phyloP scores from a whole-genome alignment of 2,888 invertebrate genomes.

The Liodrosophila aerea region DNA sequence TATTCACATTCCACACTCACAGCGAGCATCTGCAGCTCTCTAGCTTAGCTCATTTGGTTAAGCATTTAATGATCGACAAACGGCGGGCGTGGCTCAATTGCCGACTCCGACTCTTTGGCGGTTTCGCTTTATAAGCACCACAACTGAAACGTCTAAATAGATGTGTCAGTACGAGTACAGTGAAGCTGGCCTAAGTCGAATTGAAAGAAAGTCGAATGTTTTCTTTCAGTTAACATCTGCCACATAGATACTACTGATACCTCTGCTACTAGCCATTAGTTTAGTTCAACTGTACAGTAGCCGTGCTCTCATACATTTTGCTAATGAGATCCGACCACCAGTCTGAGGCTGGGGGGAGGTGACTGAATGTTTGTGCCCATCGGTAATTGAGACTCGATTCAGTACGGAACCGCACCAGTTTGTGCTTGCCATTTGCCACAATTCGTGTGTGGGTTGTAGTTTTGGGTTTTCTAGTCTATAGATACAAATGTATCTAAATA shows the following conservation, averaged over 20 bases:
- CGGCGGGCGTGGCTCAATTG: conserved; percentile 52
- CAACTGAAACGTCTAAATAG: conserved; percentile 29
- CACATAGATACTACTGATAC: no score
- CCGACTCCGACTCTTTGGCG: conserved; percentile 25
- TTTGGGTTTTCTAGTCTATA: conserved; percentile 17
- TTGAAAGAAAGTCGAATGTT: not conserved
- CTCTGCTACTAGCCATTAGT: no score
- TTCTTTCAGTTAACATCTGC: no score
- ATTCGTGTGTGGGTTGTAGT: conserved; percentile 41
- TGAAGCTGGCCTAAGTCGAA: not conserved
- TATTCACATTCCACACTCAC: not conserved
- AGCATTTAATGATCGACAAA: conserved; percentile 70
- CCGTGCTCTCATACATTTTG: no score
- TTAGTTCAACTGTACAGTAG: no score
- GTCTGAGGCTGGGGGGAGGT: conserved; percentile 33
- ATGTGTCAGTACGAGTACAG: not conserved
- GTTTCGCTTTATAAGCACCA: conserved; percentile 48
- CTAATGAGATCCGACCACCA: conserved; percentile 64
- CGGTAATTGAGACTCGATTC: conserved; percentile 73
- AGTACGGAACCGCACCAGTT: conserved; percentile 67
- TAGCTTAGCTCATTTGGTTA: conserved; percentile 58
- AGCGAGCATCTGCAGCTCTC: conserved; percentile 49
- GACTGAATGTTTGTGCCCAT: conserved; percentile 36
- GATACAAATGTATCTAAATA: not conserved
- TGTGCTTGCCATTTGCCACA: conserved; percentile 55